Conservation (phyloP, 2,113 vertebrate genomes). For the Ailurus styani region DNA sequence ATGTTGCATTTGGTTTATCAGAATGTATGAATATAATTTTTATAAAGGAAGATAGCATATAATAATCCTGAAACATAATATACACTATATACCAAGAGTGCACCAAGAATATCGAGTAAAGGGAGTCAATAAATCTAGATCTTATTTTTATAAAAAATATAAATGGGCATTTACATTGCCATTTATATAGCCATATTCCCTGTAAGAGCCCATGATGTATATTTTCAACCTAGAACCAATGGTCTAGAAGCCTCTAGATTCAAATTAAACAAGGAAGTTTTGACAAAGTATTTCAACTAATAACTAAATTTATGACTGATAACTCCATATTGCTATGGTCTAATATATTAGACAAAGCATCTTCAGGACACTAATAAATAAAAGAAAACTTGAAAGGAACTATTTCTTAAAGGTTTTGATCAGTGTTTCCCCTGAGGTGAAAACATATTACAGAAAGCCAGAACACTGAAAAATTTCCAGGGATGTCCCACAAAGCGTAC, state of each 20-base stretch:
- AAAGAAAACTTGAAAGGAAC: constrained; percentile 18
- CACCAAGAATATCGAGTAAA: not conserved
- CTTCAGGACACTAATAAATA: not conserved
- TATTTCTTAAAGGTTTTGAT: constrained; percentile 39
- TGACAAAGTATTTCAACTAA: constrained; percentile 39
- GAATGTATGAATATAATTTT: constrained; percentile 28
- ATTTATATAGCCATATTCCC: not conserved
- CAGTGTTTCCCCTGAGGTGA: not conserved
- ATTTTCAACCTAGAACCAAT: not conserved
- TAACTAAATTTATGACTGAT: constrained; percentile 18
- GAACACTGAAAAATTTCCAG: not conserved
- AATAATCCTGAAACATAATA: not conserved
- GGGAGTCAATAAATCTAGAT: not conserved
- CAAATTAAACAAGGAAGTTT: not conserved
- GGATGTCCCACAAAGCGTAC: not conserved
- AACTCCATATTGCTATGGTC: not conserved
- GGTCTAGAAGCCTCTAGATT: not conserved
- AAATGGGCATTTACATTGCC: not conserved
- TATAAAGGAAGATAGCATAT: not conserved
- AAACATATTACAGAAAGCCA: constrained; percentile 17
- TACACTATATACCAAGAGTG: not conserved
- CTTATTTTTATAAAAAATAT: constrained; percentile 1
- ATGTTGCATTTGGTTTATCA: not conserved
- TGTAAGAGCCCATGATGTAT: not conserved
- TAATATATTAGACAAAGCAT: not conserved